Conservation (phyloP, 2,113 vertebrate species). For the Alethe diademata region DNA sequence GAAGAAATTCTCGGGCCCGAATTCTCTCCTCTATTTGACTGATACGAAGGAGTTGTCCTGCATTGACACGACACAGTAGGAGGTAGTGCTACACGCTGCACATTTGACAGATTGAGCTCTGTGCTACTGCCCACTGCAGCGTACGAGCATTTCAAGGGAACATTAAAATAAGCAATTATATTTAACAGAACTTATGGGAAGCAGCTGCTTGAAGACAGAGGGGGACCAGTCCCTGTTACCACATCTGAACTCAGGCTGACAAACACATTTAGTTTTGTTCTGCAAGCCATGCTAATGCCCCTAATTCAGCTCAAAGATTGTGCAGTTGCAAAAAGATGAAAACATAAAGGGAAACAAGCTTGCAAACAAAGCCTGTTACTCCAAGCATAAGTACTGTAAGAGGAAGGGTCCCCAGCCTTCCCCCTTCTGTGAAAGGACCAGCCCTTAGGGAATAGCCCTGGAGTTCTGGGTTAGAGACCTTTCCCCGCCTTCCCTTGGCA, state of each 20-base stretch:
- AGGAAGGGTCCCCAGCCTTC: no score
- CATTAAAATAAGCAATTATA: background rate
- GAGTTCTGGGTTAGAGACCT: background rate
- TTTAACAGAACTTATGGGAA: fast-evolving
- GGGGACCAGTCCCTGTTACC: background rate
- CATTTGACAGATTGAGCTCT: background rate
- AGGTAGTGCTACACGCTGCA: fast-evolving
- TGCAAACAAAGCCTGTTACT: background rate
- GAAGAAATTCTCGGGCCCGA: background rate
- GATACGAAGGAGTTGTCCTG: fast-evolving
- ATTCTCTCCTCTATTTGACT: background rate
- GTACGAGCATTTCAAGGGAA: background rate
- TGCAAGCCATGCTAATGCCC: background rate
- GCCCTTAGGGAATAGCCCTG: fast-evolving
- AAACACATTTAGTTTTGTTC: background rate
- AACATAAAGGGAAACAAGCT: background rate
- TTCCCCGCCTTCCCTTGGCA: fast-evolving
- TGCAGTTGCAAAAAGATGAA: background rate
- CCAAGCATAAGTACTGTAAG: background rate
- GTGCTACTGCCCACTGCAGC: background rate
- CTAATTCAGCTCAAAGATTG: background rate
- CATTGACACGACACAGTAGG: fast-evolving
- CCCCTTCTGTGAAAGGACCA: no score
- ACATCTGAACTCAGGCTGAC: background rate
- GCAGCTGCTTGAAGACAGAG: fast-evolving